These are phyloP conservation scores for Poecilobothrus nobilitatus DNA, from an alignment of 2,888 invertebrate species.

Conservation along the genomic window DNA sequence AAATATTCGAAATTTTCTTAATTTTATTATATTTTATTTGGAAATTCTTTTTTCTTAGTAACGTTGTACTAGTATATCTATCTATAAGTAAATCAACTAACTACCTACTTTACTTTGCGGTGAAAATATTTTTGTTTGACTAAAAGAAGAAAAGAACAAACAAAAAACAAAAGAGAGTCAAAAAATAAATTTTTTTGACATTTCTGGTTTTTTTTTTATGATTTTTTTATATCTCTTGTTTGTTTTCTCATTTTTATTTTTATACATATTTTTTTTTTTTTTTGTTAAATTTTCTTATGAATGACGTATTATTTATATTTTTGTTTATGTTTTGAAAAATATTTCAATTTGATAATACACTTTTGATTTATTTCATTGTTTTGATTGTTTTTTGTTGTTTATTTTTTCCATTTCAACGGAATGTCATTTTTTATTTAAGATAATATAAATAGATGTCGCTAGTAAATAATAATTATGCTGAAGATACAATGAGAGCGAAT, in stretches of 20 bases:
- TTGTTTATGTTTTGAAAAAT: not conserved
- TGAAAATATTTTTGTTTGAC: slow-evolving; percentile 4
- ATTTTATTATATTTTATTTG: not conserved
- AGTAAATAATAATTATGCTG: no score
- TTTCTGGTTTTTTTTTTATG: not conserved
- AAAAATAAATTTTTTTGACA: not conserved
- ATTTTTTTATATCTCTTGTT: not conserved
- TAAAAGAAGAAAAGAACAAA: not conserved
- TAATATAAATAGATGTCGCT: no score
- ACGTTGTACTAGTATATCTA: not conserved
- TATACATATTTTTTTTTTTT: no score
- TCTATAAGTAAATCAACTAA: not conserved
- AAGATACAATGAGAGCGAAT: no score
- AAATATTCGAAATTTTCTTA: no score
- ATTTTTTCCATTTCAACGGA: no score
- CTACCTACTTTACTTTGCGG: not conserved
- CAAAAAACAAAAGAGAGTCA: no score
- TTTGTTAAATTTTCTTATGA: not conserved
- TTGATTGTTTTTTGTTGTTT: not conserved
- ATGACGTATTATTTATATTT: not conserved
- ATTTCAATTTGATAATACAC: no score
- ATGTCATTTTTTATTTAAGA: no score
- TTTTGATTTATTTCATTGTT: not conserved
- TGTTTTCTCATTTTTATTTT: no score
- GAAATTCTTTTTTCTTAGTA: not conserved